These are phyloP conservation scores for Orestias chungarensis DNA, from an alignment of 2,797 vertebrate genomes.

Conservation along the genomic window DNA sequence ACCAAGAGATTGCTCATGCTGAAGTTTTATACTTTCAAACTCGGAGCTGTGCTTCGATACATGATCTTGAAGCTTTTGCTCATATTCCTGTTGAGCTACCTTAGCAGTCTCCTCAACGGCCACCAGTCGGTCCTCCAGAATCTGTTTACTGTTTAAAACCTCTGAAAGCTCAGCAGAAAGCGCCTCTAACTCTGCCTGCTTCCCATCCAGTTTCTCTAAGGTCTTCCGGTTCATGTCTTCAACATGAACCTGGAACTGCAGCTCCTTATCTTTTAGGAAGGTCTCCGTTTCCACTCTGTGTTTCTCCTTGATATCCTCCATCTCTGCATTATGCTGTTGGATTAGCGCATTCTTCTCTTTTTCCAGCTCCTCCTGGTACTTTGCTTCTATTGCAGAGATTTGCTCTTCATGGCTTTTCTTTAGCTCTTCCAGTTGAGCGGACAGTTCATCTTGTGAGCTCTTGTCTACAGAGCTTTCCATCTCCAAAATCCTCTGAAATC, in stretches of 20 bases:
- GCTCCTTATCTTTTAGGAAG: slow-evolving; percentile 87
- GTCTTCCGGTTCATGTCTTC: slow-evolving; percentile 93
- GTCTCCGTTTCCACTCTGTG: slow-evolving; percentile 78
- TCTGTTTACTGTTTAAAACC: slow-evolving; percentile 76
- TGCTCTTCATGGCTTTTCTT: slow-evolving; percentile 82
- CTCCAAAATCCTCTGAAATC: slow-evolving; percentile 91
- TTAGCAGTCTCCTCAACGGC: slow-evolving; percentile 64
- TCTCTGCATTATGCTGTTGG: slow-evolving; percentile 75
- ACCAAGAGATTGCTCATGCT: slow-evolving; percentile 80
- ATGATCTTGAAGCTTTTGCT: slow-evolving; percentile 81
- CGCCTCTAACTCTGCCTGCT: slow-evolving; percentile 89
- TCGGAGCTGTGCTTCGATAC: slow-evolving; percentile 77
- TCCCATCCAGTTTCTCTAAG: slow-evolving; percentile 89
- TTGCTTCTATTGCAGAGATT: slow-evolving; percentile 80
- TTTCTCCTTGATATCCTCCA: slow-evolving; percentile 82
- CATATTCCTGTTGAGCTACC: slow-evolving; percentile 74
- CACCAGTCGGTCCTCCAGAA: slow-evolving; percentile 83
- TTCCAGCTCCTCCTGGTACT: slow-evolving; percentile 83
- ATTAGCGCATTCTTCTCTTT: slow-evolving; percentile 76
- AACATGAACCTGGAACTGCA: slow-evolving; percentile 85
- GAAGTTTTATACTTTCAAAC: slow-evolving; percentile 77
- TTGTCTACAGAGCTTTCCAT: slow-evolving; percentile 88
- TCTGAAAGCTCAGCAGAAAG: slow-evolving; percentile 87
- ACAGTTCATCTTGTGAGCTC: slow-evolving; percentile 79
- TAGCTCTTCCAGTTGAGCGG: slow-evolving; percentile 80